Base-by-base conservation (phyloP, 2,797 vertebrate genomes). In the Pantherophis vulpinus region DNA sequence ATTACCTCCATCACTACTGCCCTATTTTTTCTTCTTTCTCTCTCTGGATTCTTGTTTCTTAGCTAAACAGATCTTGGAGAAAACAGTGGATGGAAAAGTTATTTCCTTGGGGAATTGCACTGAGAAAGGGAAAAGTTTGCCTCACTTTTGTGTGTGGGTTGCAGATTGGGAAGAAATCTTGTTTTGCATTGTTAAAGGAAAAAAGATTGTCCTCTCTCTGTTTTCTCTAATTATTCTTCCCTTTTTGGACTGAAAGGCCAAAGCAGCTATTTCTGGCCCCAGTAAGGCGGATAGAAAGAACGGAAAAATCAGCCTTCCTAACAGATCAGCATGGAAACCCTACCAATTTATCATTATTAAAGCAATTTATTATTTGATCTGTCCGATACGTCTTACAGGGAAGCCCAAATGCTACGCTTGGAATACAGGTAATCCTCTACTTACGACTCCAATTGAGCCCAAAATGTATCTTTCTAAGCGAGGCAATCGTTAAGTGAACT, bases 71-170 rank as follows among this genome's bases (percentile, higher is more conserved):
- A 91, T 42, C n/a, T 20, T 12, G 60, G 60, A 74, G n/a, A 20
- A 87, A 42, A 42, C 37, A 59, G 92, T 60, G 86, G 83, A 63
- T 37, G 92, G 89, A 74, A 91, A 70, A 54, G 89, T 88, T 74
- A 91, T 93, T 93, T 93, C 70, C 61, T 63, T 74, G 1, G 55
- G 83, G 79, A 90, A 93, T 54, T 60, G 37, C 8, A 20, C 86
- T 60, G 63, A 42, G 56, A 29, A 42, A 86, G 90, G 79, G n/a
- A 29, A 37, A 60, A 60, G 93, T 55, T 79, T 79, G 86, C 79
- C 63, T 93, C 54, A 29, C 89, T 79, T 60, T 88, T 79, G 56
- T 83, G 90, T 37, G 86, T 88, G 86, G 90, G 93, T 25, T 93
- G 93, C 88, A 61, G 66, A 32, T 32, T 88, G 56, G 13, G 56